Evolutionary conservation across 53 echinoderm and acorn worm genomes (phyloP).

Genomic region (Crossaster papposus): DNA sequence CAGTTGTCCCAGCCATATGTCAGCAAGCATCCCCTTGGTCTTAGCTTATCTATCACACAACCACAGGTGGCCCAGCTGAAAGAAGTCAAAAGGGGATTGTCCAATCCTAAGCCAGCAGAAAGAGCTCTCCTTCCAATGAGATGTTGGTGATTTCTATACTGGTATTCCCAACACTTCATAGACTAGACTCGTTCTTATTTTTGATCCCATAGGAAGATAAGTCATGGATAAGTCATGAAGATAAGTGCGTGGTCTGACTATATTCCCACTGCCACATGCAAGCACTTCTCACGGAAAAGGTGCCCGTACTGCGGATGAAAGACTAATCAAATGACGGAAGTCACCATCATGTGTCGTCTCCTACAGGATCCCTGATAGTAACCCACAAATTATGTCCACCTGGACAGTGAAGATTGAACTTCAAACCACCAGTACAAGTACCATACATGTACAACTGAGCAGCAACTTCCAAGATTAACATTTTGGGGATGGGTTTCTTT

Average conservation of each 20-base stretch:
- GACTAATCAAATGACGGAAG: conserved; percentile 5
- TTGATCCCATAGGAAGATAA: background rate
- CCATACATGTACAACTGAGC: too few species aligned
- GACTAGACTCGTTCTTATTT: background rate
- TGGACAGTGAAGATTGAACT: background rate
- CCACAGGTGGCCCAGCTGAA: background rate
- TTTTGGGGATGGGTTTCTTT: too few species aligned
- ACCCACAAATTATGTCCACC: background rate
- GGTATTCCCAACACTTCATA: background rate
- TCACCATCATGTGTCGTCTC: background rate
- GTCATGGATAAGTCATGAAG: background rate
- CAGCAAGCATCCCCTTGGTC: background rate
- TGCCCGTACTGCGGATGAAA: background rate
- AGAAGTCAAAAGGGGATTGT: conserved; percentile 38
- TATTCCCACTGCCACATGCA: background rate
- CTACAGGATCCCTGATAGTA: background rate
- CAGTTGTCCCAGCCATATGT: background rate
- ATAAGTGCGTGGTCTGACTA: background rate
- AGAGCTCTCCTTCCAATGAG: background rate
- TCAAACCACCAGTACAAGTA: background rate
- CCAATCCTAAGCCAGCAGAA: conserved; percentile 11
- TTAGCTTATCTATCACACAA: conserved; percentile 18
- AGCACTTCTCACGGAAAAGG: background rate
- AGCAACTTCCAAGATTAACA: too few species aligned
- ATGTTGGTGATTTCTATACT: background rate